phyloP scores from a whole-genome alignment of 2,888 invertebrate genomes.

The Chironomus tentans region DNA sequence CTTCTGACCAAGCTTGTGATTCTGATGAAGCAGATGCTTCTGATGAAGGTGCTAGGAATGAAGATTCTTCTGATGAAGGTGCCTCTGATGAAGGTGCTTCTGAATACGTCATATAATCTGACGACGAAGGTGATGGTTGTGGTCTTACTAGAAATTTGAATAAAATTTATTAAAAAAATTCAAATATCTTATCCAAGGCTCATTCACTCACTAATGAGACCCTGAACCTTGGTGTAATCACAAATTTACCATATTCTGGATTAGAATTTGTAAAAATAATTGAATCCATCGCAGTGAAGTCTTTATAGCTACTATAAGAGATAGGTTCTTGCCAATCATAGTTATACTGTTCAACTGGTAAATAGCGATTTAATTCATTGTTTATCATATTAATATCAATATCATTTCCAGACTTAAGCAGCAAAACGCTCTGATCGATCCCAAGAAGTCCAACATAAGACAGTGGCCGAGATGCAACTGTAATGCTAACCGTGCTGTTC shows the following conservation, averaged over 20 bases:
- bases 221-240: too few relatives aligned
- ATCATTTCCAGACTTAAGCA: slow-evolving; percentile 61
- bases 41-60: too few relatives aligned
- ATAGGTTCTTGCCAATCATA: not conserved
- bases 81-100: too few relatives aligned
- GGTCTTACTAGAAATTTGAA: too few relatives aligned
- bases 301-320: not conserved
- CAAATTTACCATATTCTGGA: not conserved
- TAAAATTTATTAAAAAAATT: too few relatives aligned
- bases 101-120: too few relatives aligned
- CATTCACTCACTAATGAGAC: too few relatives aligned
- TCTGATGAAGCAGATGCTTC: too few relatives aligned
- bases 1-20: too few relatives aligned
- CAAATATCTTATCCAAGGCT: too few relatives aligned
- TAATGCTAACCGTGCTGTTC: slow-evolving; percentile 62
- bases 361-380: not conserved
- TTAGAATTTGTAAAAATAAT: slow-evolving; percentile 5
- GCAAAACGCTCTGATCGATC: slow-evolving; percentile 63
- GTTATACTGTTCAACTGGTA: not conserved
- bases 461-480: slow-evolving; percentile 65
- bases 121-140: too few relatives aligned
- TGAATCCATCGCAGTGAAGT: not conserved
- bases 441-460: slow-evolving; percentile 73
- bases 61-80: too few relatives aligned
- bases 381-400: slow-evolving; percentile 42